Evolutionary conservation across 1,140 invertebrate genomes (phyloP).

Genomic region (Brachionus rubens): DNA sequence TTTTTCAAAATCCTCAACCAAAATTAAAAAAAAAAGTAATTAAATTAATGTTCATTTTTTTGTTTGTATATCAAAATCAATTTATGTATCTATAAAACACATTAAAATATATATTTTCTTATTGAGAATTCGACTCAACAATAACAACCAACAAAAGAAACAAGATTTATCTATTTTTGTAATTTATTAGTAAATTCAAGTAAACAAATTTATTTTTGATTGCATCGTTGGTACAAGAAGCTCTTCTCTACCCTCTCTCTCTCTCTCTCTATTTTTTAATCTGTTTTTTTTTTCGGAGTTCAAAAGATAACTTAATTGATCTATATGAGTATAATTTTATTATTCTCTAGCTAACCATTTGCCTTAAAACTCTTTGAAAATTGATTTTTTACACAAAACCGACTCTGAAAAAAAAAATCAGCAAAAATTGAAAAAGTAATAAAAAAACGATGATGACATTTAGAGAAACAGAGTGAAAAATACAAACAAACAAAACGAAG

Average conservation of each 20-base stretch:
- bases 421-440: no score
- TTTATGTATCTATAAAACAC: slow-evolving; percentile 13
- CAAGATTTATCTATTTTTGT: no score
- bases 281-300: no score
- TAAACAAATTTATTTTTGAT: no score
- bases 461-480: slow-evolving; percentile 11
- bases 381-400: no score
- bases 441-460: slow-evolving; percentile 27
- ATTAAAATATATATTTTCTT: neutral
- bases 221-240: no score
- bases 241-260: no score
- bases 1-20: neutral
- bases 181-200: slow-evolving; percentile 31
- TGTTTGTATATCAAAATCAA: neutral
- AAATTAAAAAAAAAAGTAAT: no score
- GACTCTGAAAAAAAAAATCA: no score
- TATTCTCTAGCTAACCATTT: neutral
- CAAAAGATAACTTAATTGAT: neutral
- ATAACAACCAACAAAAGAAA: no score
- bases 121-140: neutral
- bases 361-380: slow-evolving; percentile 36
- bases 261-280: neutral
- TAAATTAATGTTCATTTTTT: slow-evolving; percentile 12
- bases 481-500: no score
- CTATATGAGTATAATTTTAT: slow-evolving; percentile 34